Conservation (phyloP, 2,113 vertebrate genomes). For the Crotophaga sulcirostris region DNA sequence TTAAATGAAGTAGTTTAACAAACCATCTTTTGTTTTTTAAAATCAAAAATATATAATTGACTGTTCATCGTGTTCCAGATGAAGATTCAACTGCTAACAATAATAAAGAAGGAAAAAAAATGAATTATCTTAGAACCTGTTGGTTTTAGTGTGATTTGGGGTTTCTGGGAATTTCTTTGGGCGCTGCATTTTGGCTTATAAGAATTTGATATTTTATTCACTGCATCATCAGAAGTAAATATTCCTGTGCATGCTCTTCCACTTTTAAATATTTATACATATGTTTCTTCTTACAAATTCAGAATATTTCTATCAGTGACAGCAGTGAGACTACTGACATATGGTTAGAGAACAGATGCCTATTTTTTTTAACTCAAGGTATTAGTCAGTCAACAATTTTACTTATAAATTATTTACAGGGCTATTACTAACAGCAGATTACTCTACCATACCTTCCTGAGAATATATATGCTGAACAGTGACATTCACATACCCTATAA, state of each 20-base stretch:
- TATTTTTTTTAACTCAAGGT: background rate
- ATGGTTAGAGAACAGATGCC: background rate
- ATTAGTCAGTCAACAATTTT: background rate
- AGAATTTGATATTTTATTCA: background rate
- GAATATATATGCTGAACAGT: background rate
- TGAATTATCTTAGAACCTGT: background rate
- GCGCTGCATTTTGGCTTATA: background rate
- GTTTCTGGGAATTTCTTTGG: background rate
- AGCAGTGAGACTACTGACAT: background rate
- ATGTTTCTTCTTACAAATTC: background rate
- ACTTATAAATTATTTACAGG: background rate
- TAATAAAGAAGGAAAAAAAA: background rate
- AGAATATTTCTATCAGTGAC: background rate
- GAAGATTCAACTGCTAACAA: background rate
- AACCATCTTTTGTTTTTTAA: background rate
- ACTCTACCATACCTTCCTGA: background rate
- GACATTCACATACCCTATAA: background rate
- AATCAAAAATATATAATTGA: background rate
- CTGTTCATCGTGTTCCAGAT: background rate
- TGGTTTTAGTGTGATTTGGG: background rate
- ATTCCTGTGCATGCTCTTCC: background rate
- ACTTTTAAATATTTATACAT: slow-evolving; percentile 6
- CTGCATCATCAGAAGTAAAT: slow-evolving; percentile 3
- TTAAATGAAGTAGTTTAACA: background rate
- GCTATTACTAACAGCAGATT: background rate